Conservation (phyloP, 2,888 invertebrate species). For the Hylaea fasciaria region DNA sequence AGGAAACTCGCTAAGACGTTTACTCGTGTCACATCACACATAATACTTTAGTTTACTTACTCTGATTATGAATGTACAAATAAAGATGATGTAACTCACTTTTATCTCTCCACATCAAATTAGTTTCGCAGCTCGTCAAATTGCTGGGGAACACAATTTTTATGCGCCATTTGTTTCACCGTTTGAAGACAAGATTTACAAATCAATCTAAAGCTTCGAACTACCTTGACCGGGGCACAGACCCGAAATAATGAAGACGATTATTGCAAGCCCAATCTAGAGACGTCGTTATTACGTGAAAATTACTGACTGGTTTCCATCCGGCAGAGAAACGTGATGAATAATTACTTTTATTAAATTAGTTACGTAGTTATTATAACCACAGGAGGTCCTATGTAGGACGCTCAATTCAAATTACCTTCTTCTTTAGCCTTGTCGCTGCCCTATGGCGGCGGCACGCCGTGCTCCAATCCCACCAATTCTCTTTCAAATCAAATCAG, state of each 20-base stretch:
- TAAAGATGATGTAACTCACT: constrained; percentile 63
- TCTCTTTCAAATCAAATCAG: constrained; percentile 41
- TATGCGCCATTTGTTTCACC: constrained; percentile 42
- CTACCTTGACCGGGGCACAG: constrained; percentile 54
- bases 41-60: constrained; percentile 64
- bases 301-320: constrained; percentile 62
- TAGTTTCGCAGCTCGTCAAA: constrained; percentile 43
- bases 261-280: constrained; percentile 49
- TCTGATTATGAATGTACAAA: constrained; percentile 60
- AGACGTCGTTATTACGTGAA: constrained; percentile 47
- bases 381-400: constrained; percentile 52
- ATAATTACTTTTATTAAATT: constrained; percentile 64
- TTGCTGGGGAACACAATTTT: constrained; percentile 37
- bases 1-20: constrained; percentile 60
- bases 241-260: constrained; percentile 51
- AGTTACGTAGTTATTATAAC: constrained; percentile 55
- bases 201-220: constrained; percentile 37
- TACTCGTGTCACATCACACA: constrained; percentile 60
- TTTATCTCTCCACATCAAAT: constrained; percentile 43
- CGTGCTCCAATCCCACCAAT: constrained; percentile 36
- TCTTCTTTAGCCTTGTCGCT: constrained; percentile 32
- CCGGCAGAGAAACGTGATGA: constrained; percentile 59
- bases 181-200: constrained; percentile 28
- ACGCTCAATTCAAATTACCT: constrained; percentile 41
- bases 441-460: constrained; percentile 48